Evolutionary conservation across 2,113 vertebrate genomes (phyloP), one percentile per base, ranked within the genome.

Genomic region (Cavia aperea): DNA sequence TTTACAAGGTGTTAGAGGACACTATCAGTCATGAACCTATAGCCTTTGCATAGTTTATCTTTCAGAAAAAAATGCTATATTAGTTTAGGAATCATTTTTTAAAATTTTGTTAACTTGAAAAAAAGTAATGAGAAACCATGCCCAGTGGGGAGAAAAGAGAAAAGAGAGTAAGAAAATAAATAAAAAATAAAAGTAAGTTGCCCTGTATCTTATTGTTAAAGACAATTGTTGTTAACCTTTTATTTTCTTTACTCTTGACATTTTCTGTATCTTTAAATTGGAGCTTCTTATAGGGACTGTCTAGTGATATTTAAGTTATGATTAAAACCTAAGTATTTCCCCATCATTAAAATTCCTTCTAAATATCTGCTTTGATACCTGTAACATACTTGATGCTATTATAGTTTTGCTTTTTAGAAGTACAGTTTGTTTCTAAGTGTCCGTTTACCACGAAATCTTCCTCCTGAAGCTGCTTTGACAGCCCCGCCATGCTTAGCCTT

Each of bases 401-500:
- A 1, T 12, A 33, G 29, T 49, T 75, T 78, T 91, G 62, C 66
- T 93, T 54, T 92, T 73, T n/a, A 72, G 87, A 75, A 90, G n/a
- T 78, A n/a, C 2, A 29, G 15, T 24, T 66, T n/a, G 26, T 66
- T 51, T 72, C 56, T 70, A 36, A 79, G 60, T 79, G 56, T 66
- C 56, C 11, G 13, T 75, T 86, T 86, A 39, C 4, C 65, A 54
- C 8, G 86, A 75, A 33, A 77, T 75, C 86, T 78, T 49, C 14
- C 1, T 49, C 84, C 62, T 4, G 14, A 46, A 78, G 62, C 68
- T 10, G 2, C 49, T 68, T 0, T 39, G 60, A 5, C 54, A 58
- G 56, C 23, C 26, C 18, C 1, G 70, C 63, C 24, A 10, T 0
- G 1, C 60, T 26, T 12, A 1, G 39, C 29, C 0, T 0, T 18